Evolutionary conservation across 2,797 vertebrate species (phyloP), one percentile per base, ranked within the genome.

Genomic region (Syndactyla subalaris): DNA sequence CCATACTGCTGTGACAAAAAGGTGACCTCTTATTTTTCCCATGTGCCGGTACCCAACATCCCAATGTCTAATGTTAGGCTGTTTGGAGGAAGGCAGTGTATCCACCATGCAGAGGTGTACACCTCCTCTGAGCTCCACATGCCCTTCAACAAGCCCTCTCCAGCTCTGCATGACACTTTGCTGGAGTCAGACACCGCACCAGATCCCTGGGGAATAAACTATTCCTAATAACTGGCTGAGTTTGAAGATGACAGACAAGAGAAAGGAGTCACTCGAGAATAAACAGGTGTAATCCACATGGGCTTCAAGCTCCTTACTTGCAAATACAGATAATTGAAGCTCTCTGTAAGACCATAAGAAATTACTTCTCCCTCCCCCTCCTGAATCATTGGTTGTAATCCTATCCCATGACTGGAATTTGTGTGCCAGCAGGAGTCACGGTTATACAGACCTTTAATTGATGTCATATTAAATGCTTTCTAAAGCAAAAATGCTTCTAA

Each of bases 131-230:
- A 78, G 76, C 82, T 57, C 89, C 72, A 38, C 65, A 26, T 3
- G 51, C 68, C 76, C 77, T 39, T 73, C 12, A 72, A 65, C 12
- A 34, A 68, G 9, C 68, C 63, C 65, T 16, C 65, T 26, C 49
- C 4, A 5, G 38, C 38, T 48, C 36, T 4, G 12, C 77, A 65
- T 0, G 0, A 61, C 0, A 1, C 57, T 45, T 29, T 0, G 0
- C 61, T 41, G 63, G 18, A 84, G 63, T 75, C 88, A 83, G 70
- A 45, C 70, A 59, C 36, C 2, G 3, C 80, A 66, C 57, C 51
- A 70, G 32, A 7, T 38, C 65, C 71, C 61, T 2, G 9, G 18
- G 67, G 43, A 90, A 66, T 5, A 57, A 77, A 38, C 74, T 55
- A 7, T 46, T 65, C 27, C 24, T 45, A 88, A 19, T 61, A 80